These are phyloP conservation scores for Synanthedon myopaeformis DNA, from an alignment of 2,888 invertebrate genomes.

Conservation along the genomic window DNA sequence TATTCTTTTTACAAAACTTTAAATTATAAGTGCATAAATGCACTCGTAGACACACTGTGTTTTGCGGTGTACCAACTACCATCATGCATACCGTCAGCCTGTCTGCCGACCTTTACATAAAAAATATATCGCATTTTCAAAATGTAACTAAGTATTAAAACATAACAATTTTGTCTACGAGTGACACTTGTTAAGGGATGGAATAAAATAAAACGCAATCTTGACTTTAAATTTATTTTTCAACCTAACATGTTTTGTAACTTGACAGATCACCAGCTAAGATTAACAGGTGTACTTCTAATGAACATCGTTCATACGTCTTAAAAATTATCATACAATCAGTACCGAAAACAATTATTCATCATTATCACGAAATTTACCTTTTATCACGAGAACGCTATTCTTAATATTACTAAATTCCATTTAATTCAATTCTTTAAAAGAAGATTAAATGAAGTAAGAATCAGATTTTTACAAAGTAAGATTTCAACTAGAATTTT, in stretches of 20 bases:
- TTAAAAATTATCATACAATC: conserved; percentile 61
- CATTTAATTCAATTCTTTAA: conserved; percentile 50
- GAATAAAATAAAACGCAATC: conserved; percentile 36
- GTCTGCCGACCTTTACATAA: no score
- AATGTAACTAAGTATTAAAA: no score
- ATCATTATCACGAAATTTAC: conserved; percentile 65
- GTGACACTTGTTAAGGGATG: background rate
- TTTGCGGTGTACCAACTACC: no score
- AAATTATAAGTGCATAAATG: no score
- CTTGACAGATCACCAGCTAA: conserved; percentile 65
- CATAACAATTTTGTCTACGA: no score
- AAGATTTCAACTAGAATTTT: background rate
- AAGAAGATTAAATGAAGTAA: background rate
- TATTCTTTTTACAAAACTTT: no score
- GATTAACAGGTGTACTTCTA: conserved; percentile 62
- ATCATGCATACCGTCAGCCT: no score
- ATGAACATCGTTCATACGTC: conserved; percentile 68
- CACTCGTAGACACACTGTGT: no score
- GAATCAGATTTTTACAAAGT: background rate
- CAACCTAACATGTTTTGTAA: conserved; percentile 67
- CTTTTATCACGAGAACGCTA: conserved; percentile 66
- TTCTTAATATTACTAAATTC: conserved; percentile 63
- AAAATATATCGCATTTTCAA: no score
- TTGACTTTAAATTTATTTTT: conserved; percentile 58
- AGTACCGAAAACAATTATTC: conserved; percentile 63